Base-by-base conservation (phyloP, 2,888 invertebrate species). In the Hyles lineata region DNA sequence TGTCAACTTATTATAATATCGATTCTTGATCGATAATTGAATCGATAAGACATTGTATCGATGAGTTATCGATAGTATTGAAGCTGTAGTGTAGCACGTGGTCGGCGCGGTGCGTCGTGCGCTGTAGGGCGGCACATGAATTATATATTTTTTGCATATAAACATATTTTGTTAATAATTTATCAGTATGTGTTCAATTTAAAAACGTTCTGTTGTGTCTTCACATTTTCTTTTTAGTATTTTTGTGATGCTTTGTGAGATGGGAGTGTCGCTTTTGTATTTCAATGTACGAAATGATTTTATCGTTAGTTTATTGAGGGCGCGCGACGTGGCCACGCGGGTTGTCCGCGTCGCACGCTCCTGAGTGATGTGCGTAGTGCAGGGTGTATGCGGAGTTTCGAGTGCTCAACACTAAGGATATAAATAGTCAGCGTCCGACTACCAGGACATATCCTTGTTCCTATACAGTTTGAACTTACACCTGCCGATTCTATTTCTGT, bases 81-180 rank as follows among this genome's bases (percentile, higher is more conserved):
- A n/a, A 67, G 67, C 23, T 7, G 23, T 17, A 62, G 43, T 50
- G 35, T 32, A 23, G 67, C 23, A 67, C 23, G 50, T 21, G 67
- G 21, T 21, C 50, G 67, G 35, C 43, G 9, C 35, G 9, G 35
- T n/a, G 35, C 43, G 43, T 67, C 52, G 67, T 11, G 67, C 50
- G 50, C 43, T 50, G 5, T 50, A 75, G 82, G 76, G 83, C 82
- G 80, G 80, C 79, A 83, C 80, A 78, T 81, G 85, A 81, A 80
- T 82, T 87, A 86, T 87, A 85, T 88, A 85, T 83, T 85, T 89
- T 90, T 90, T 90, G 89, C 92, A 90, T 91, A 90, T 88, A 84
- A 87, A 92, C 89, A 89, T 92, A 91, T 92, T 93, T 93, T 92
- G 91, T 92, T 92, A 92, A 87, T 88, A 86, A 88, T 91, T 91